A percentile compares a stretch with the other conserved stretches of the same genome.
These are phyloP conservation scores for Platycheirus rosarum DNA, from an alignment of 2,888 invertebrate species.

Conservation along the genomic window DNA sequence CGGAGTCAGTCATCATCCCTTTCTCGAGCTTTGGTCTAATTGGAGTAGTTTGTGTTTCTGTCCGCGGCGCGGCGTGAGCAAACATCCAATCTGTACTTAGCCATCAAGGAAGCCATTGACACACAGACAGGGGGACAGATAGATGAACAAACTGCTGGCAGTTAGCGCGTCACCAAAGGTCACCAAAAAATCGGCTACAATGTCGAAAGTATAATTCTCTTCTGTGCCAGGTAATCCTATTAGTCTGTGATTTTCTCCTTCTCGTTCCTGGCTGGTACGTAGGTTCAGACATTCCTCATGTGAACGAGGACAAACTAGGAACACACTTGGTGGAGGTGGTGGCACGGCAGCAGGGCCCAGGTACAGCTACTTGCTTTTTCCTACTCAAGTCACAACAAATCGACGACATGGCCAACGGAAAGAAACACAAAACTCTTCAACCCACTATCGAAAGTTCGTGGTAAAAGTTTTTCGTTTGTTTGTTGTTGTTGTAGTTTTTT, in stretches of 20 bases:
- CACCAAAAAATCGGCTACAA: constrained; percentile 64
- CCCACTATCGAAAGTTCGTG: constrained; percentile 74
- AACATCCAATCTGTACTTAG: constrained; percentile 57
- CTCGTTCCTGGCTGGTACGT: constrained; percentile 22
- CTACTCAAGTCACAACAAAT: constrained; percentile 74
- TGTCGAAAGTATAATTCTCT: constrained; percentile 64
- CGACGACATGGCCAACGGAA: constrained; percentile 64
- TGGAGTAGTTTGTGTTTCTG: constrained; percentile 53
- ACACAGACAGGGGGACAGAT: constrained; percentile 46
- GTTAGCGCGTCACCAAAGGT: constrained; percentile 70
- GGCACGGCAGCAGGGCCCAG: constrained; percentile 6
- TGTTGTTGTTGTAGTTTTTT: not conserved
- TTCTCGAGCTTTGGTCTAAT: constrained; percentile 67
- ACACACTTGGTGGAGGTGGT: constrained; percentile 31
- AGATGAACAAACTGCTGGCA: constrained; percentile 61
- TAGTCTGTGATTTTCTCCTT: constrained; percentile 54
- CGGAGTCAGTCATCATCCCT: constrained; percentile 47
- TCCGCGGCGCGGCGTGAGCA: constrained; percentile 37
- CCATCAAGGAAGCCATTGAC: constrained; percentile 72
- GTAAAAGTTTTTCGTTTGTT: constrained; percentile 65
- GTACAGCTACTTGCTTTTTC: constrained; percentile 63
- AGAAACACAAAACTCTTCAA: constrained; percentile 51
- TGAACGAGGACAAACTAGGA: constrained; percentile 69
- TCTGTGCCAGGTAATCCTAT: constrained; percentile 62
- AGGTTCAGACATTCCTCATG: constrained; percentile 65